Conservation (phyloP, 1,140 invertebrate species). For the Cataglyphis hispanica region DNA sequence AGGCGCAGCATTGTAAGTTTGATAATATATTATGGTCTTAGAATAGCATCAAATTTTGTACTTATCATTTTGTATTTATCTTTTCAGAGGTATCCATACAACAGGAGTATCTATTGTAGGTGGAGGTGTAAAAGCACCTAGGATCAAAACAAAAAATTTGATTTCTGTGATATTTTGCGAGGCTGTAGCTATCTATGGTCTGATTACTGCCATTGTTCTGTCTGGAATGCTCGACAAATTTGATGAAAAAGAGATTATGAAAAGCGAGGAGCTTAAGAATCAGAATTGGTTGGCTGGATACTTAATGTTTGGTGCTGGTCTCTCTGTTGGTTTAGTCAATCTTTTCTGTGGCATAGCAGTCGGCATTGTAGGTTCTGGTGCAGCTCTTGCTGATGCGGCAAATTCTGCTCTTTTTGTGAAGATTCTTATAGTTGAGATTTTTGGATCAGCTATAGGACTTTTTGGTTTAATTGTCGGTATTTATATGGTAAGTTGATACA, state of each 20-base stretch:
- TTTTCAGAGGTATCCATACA: constrained; percentile 95
- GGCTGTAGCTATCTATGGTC: constrained; percentile 99
- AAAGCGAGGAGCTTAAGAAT: constrained; percentile 77
- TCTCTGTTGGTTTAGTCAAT: constrained; percentile 97
- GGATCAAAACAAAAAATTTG: constrained; percentile 99
- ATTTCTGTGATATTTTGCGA: constrained; percentile 99
- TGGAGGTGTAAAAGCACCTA: constrained; percentile 98
- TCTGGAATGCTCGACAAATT: constrained; percentile 92
- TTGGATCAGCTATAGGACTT: constrained; percentile 98
- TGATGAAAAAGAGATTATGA: constrained; percentile 73
- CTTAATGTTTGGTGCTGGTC: constrained; percentile 97
- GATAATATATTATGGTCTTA: neutral
- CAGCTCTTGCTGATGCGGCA: constrained; percentile 97
- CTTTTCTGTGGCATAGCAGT: constrained; percentile 98
- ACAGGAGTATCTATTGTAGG: constrained; percentile 98
- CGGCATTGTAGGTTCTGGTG: constrained; percentile 98
- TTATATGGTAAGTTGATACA: constrained; percentile 89
- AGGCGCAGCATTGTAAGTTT: constrained; percentile 96
- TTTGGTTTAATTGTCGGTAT: constrained; percentile 99
- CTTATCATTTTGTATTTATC: constrained; percentile 5
- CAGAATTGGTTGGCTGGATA: constrained; percentile 94
- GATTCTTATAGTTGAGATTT: constrained; percentile 99
- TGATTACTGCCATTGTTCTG: constrained; percentile 98
- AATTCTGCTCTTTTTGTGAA: constrained; percentile 98
- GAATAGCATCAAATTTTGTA: neutral